Evolutionary conservation across 2,113 vertebrate species (phyloP), one percentile per base, ranked within the genome.

Genomic region (Ceratotherium simum): DNA sequence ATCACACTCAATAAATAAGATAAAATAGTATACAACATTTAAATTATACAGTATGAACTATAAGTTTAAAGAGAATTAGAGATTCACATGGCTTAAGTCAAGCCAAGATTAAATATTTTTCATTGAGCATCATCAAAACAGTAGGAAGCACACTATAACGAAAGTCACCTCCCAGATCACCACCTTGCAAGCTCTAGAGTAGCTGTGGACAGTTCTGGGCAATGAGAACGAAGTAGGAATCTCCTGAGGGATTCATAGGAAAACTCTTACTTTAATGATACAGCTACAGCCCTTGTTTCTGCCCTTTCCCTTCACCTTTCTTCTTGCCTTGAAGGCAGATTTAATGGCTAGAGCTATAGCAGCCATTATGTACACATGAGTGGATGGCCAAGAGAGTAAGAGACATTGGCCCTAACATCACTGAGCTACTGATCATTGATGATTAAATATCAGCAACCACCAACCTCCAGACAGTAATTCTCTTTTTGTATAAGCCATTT

Each of bases 1-100:
- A 75, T 27, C 18, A 86, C 13, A 93, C 16, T 46, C 80, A 80
- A 90, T 79, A 97, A 67, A 75, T 86, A 93, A 78, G 39, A 90
- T 86, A 93, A 78, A 29, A 90, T 6, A 54, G 12, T 56, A 93
- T 76, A 80, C 10, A 88, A 80, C 13, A 87, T 87, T 58, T 93
- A 75, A 96, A 88, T 92, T 64, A 85, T 13, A 79, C 14, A 75
- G 48, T 70, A 78, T 89, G 10, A 92, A 72, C 33, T 67, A 18
- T 85, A 95, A 90, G 46, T 54, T 85, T 80, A 80, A 90, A 95
- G 65, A 95, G 46, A 92, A 93, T 79, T 73, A 67, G 31, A 93
- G 75, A 72, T 79, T 90, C 95, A 82, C 42, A 54, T 10, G 6
- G 39, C 56, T 90, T 65, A 93, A 89, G 70, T n/a, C 48, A 94